Evolutionary conservation across 2,113 vertebrate species (phyloP).

Genomic region (Albula glossodonta): DNA sequence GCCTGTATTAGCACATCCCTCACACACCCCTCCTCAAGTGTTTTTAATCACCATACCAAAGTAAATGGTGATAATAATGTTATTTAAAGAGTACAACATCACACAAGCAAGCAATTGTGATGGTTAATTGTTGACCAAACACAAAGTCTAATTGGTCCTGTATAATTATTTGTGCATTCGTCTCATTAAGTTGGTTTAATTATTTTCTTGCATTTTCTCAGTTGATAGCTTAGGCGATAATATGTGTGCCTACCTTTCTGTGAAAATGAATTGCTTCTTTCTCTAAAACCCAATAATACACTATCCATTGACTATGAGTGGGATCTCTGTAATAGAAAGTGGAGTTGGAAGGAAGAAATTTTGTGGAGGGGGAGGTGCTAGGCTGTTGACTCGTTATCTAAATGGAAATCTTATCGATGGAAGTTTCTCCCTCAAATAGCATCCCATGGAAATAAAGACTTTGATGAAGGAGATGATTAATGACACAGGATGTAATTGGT

Average conservation of each 20-base stretch:
- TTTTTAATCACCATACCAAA: background rate
- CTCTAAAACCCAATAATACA: conserved; percentile 34
- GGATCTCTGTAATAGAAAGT: conserved; percentile 28
- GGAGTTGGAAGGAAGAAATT: conserved; percentile 21
- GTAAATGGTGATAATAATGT: background rate
- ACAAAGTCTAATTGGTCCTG: background rate
- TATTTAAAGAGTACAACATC: background rate
- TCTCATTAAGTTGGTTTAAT: background rate
- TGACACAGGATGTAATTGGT: conserved; percentile 19
- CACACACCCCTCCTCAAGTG: no score
- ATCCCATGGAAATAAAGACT: conserved; percentile 6
- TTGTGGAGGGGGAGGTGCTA: conserved; percentile 30
- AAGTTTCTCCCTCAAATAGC: conserved; percentile 3
- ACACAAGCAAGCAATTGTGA: background rate
- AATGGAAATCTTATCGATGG: conserved; percentile 46
- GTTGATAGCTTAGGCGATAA: conserved; percentile 24
- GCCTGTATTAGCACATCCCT: no score
- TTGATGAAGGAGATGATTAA: conserved; percentile 17
- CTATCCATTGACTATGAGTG: conserved; percentile 36
- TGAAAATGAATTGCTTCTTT: conserved; percentile 29
- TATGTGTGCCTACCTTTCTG: conserved; percentile 30
- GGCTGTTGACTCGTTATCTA: conserved; percentile 40
- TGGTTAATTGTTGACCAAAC: background rate
- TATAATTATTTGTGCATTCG: background rate
- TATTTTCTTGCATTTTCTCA: background rate